These are phyloP conservation scores for Nemoura dubitans DNA, from an alignment of 2,888 invertebrate species.

Conservation along the genomic window DNA sequence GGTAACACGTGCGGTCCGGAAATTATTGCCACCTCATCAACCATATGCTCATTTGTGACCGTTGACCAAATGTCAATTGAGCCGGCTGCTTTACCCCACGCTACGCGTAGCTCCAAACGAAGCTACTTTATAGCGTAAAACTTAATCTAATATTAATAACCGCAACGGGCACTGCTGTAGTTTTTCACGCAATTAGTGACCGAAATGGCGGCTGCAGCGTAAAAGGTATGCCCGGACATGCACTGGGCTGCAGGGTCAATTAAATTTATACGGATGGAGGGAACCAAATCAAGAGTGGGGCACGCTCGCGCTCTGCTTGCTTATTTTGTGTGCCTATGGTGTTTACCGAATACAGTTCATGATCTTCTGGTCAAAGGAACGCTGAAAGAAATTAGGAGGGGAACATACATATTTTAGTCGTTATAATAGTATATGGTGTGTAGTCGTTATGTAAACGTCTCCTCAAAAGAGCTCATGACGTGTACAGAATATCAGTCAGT, in stretches of 20 bases:
- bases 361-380: no score
- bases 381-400: no score
- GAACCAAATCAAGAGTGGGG: neutral
- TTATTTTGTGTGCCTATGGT: no score
- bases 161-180: neutral
- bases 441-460: no score
- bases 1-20: no score
- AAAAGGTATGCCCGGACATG: neutral
- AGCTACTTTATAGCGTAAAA: neutral
- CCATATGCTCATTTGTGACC: neutral
- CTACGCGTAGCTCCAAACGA: neutral
- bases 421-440: no score
- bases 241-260: neutral
- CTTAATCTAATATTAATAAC: conserved; percentile 1
- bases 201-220: neutral
- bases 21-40: neutral
- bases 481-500: no score
- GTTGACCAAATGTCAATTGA: neutral
- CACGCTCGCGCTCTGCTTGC: no score
- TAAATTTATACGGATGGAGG: neutral
- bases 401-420: no score
- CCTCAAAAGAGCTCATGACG: no score
- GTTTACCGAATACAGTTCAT: no score
- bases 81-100: no score
- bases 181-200: neutral